Conservation (phyloP, 2,888 invertebrate species). For the Neuroscelio doddi region DNA sequence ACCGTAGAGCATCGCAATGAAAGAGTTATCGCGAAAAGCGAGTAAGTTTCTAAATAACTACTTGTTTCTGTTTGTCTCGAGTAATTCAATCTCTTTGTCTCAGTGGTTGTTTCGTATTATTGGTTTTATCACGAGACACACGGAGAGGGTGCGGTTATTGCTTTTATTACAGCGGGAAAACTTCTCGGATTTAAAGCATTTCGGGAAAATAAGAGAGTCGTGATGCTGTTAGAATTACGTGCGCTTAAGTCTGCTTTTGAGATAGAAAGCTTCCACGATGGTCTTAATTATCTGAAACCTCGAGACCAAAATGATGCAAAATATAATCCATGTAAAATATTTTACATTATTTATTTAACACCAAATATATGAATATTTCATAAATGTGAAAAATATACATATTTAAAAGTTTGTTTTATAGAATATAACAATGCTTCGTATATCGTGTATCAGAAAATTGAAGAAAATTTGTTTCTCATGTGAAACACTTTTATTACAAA, state of each 20-base stretch:
- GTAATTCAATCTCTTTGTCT: slow-evolving; percentile 22
- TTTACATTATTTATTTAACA: no score
- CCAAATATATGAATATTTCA: no score
- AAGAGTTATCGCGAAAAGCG: not conserved
- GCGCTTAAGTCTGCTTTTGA: not conserved
- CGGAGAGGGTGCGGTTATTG: slow-evolving; percentile 18
- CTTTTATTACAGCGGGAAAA: slow-evolving; percentile 24
- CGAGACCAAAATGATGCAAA: no score
- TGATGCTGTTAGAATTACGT: not conserved
- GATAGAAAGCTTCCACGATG: slow-evolving; percentile 7
- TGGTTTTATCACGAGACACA: slow-evolving; percentile 11
- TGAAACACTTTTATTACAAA: no score
- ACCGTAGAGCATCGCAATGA: no score
- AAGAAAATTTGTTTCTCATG: no score
- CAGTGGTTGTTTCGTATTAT: slow-evolving; percentile 14
- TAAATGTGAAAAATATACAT: no score
- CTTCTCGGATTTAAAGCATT: slow-evolving; percentile 11
- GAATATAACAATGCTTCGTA: no score
- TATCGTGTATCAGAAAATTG: no score
- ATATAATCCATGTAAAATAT: no score
- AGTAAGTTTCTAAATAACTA: not conserved
- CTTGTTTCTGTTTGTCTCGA: slow-evolving; percentile 7
- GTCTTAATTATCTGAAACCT: slow-evolving; percentile 15
- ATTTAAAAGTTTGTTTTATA: no score
- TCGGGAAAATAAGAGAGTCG: slow-evolving; percentile 4